Conservation (phyloP, 1,140 invertebrate species). For the Hormaphis cornu region DNA sequence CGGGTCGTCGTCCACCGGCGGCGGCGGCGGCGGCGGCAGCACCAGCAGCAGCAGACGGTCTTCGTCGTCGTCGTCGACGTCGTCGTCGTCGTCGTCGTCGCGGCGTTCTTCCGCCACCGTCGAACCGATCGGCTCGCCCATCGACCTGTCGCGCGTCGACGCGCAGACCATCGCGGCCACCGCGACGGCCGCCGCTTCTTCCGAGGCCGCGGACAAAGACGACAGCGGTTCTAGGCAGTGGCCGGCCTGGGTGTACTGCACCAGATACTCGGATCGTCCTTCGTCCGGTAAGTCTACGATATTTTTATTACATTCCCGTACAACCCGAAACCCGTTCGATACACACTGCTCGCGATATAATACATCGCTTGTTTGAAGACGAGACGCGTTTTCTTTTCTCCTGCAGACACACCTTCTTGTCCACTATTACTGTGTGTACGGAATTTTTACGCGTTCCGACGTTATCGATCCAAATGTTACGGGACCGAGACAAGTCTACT, state of each 20-base stretch:
- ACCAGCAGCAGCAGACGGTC: constrained; percentile 36
- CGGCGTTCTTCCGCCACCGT: background rate
- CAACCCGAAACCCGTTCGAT: background rate
- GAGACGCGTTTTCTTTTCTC: no score
- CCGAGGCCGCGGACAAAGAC: background rate
- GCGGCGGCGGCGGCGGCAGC: constrained; percentile 44
- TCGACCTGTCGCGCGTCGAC: constrained; percentile 28
- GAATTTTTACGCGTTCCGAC: background rate
- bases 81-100: constrained; percentile 33
- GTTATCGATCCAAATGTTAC: no score
- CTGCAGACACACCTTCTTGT: no score
- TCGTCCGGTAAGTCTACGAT: constrained; percentile 60
- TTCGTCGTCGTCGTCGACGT: constrained; percentile 35
- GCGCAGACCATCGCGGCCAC: background rate
- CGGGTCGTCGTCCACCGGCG: constrained; percentile 45
- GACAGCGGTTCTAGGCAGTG: constrained; percentile 45
- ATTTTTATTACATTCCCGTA: background rate
- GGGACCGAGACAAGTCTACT: no score
- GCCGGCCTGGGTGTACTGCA: constrained; percentile 87
- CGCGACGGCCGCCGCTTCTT: background rate
- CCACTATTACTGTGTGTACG: background rate
- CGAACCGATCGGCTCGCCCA: constrained; percentile 19
- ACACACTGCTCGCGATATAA: no score
- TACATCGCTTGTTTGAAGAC: no score
- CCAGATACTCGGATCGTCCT: constrained; percentile 87